A percentile compares a stretch with the other conserved stretches of the same genome.
Conservation (phyloP, 2,888 invertebrate genomes). For the Pasiphila rectangulata region DNA sequence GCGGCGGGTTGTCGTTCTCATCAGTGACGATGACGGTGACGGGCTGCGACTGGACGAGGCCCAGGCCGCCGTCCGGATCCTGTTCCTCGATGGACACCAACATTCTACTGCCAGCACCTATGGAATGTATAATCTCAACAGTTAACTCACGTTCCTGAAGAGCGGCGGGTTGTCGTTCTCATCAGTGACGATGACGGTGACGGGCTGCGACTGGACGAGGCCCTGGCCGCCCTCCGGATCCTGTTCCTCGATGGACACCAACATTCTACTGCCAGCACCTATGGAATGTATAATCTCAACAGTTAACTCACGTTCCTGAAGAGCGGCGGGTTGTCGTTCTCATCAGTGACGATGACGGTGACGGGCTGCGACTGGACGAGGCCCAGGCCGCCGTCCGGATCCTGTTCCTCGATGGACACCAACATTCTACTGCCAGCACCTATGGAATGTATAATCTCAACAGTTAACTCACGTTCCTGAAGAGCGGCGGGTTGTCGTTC, state of each 20-base stretch:
- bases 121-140: neutral
- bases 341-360: too few species aligned
- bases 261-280: too few species aligned
- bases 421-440: too few species aligned
- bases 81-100: conserved; percentile 90
- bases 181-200: conserved; percentile 91
- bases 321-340: too few species aligned
- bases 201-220: conserved; percentile 85
- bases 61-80: conserved; percentile 82
- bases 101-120: too few species aligned
- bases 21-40: conserved; percentile 92
- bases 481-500: too few species aligned
- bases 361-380: too few species aligned
- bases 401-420: conserved; percentile 89
- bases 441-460: too few species aligned
- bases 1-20: conserved; percentile 93
- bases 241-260: conserved; percentile 89
- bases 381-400: conserved; percentile 84
- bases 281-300: too few species aligned
- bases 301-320: too few species aligned
- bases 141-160: conserved; percentile 84
- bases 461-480: too few species aligned
- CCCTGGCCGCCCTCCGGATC: conserved; percentile 84
- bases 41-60: conserved; percentile 85
- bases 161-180: conserved; percentile 93